Base-by-base conservation (phyloP, 2,797 vertebrate species). In the Fistularia commersonii region DNA sequence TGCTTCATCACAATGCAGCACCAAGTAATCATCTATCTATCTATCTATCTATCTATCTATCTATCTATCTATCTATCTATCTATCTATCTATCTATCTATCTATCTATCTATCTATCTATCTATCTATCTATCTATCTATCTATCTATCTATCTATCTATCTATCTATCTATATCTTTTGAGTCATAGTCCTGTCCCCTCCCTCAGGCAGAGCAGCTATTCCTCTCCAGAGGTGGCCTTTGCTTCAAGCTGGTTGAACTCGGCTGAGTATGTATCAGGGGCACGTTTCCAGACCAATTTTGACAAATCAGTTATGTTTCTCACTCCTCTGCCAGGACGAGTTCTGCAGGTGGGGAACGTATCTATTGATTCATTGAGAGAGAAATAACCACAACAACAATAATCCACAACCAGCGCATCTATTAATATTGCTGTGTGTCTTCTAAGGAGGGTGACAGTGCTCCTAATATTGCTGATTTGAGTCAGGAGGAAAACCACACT, bases 391-490 rank as follows among this genome's bases (percentile, higher is more conserved):
- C 3, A 11, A 36, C 14, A 36, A 23, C 46, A 8, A 35, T 35
- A 3, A 31, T 6, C 11, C 32, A 15, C 9, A 2, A 12, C 11
- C 13, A 8, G 3, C 3, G 8, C 11, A 1, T 14, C 6, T 42
- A 12, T 42, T 42, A 12, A 42, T 42, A 1, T 13, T 13, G 6
- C 41, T 13, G 8, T 13, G 6, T 42, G 3, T 14, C 14, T 5
- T 23, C 0, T 10, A 15, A 83, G 70, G 64, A 57, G 1, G 59
- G 9, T 0, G 92, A 96, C 54, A 48, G 0, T 1, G 48, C 62
- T 0, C 88, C 89, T 6, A 60, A 56, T 48, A 91, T 95, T 34
- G 41, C 37, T 2, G 89, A 91, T 64, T 86, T 96, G 64, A 93
- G 64, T 43, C 0, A 32, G 1, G 67, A 84, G 48, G 92, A 97